Percentiles rank a stretch among this genome's conserved stretches.
These are phyloP conservation scores for Octonoba sinensis DNA, from an alignment of 2,888 invertebrate species.

Conservation along the genomic window DNA sequence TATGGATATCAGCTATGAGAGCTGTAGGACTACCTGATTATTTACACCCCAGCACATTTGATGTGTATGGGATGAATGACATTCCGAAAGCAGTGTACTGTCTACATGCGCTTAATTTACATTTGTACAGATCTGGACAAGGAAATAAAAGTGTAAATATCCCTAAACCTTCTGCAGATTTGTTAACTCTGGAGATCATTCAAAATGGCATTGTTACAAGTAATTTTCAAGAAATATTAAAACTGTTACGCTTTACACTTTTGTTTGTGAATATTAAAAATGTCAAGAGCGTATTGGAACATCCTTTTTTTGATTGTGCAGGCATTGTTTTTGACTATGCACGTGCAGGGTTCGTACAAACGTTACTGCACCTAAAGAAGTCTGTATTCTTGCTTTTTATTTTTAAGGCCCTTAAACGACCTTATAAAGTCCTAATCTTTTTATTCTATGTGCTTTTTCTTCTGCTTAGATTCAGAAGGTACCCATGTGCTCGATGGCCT, in stretches of 20 bases:
- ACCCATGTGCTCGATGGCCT: too few relatives aligned
- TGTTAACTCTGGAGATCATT: constrained; percentile 79
- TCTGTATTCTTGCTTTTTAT: too few relatives aligned
- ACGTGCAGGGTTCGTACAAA: too few relatives aligned
- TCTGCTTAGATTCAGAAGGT: too few relatives aligned
- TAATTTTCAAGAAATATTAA: constrained; percentile 73
- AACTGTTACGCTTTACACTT: not conserved
- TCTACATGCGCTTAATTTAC: constrained; percentile 79
- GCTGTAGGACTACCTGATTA: constrained; percentile 80
- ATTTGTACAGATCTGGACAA: constrained; percentile 75
- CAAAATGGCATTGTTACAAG: constrained; percentile 78
- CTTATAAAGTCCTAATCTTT: too few relatives aligned
- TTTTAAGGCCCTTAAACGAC: too few relatives aligned
- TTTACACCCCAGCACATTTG: constrained; percentile 85
- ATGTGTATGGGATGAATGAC: constrained; percentile 85
- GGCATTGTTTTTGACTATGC: constrained; percentile 14
- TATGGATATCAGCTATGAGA: constrained; percentile 79
- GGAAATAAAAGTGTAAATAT: constrained; percentile 82
- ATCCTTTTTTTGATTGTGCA: constrained; percentile 10
- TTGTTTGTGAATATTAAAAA: not conserved
- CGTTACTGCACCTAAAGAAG: too few relatives aligned
- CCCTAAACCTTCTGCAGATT: constrained; percentile 72
- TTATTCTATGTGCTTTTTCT: too few relatives aligned
- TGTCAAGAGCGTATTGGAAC: not conserved
- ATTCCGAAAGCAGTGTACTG: constrained; percentile 84